Conservation (phyloP, 2,888 invertebrate genomes). For the Colletes collaris region DNA sequence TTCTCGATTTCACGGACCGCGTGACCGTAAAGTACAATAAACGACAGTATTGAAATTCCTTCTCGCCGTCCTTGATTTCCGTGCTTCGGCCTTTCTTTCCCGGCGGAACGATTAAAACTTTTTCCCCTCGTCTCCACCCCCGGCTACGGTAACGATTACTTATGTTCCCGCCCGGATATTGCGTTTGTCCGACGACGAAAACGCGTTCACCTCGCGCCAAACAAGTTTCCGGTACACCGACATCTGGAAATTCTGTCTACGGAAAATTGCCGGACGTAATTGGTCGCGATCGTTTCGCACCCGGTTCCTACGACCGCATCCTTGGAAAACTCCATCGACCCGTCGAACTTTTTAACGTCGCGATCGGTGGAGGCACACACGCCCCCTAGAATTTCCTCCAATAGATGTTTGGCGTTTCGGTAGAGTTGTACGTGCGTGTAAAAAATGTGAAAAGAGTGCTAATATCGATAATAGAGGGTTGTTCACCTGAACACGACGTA, state of each 20-base stretch:
- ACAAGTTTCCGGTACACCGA: slow-evolving; percentile 9
- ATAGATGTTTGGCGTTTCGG: no score
- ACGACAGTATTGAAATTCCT: slow-evolving; percentile 35
- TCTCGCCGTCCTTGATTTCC: slow-evolving; percentile 23
- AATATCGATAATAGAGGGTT: not conserved
- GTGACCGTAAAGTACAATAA: slow-evolving; percentile 37
- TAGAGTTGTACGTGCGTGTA: no score
- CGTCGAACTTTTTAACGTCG: slow-evolving; percentile 8
- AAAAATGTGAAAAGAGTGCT: not conserved
- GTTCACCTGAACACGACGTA: slow-evolving; percentile 8
- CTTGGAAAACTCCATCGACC: not conserved
- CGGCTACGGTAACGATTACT: slow-evolving; percentile 54
- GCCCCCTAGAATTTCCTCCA: no score
- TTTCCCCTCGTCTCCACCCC: not conserved
- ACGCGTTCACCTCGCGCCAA: not conserved
- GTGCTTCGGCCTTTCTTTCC: not conserved
- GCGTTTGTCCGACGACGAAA: slow-evolving; percentile 31
- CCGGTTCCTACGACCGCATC: no score
- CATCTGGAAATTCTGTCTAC: slow-evolving; percentile 1
- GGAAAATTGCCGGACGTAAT: slow-evolving; percentile 39
- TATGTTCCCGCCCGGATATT: slow-evolving; percentile 57
- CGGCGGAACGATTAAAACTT: slow-evolving; percentile 29
- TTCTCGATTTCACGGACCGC: slow-evolving; percentile 41
- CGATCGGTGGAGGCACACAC: not conserved
- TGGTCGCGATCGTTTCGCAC: slow-evolving; percentile 48